A percentile compares a stretch with the other conserved stretches of the same genome.
These are phyloP conservation scores for Cotesia glomerata DNA, from an alignment of 1,140 invertebrate genomes.

Conservation along the genomic window DNA sequence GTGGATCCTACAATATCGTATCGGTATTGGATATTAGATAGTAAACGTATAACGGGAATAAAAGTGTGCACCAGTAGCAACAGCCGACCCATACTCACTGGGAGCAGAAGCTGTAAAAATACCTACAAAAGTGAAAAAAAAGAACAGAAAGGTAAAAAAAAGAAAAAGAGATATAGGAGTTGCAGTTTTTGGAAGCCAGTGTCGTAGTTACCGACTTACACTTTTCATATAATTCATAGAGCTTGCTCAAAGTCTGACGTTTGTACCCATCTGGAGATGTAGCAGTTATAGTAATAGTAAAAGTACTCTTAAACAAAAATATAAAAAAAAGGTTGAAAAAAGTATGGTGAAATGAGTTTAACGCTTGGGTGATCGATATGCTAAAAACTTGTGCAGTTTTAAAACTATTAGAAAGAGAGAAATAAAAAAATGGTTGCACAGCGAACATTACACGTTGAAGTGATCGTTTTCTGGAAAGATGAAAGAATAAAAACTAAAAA, in stretches of 20 bases:
- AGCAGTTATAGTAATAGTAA: background rate
- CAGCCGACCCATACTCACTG: too few relatives aligned
- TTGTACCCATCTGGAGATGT: background rate
- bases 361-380: background rate
- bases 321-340: background rate
- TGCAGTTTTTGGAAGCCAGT: background rate
- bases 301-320: background rate
- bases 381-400: constrained; percentile 7
- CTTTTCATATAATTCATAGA: constrained; percentile 25
- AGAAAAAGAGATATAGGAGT: constrained; percentile 1
- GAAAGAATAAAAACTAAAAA: constrained; percentile 5
- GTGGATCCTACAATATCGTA: constrained; percentile 18
- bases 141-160: background rate
- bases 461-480: background rate
- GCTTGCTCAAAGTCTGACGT: background rate
- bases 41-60: background rate
- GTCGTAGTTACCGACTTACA: background rate
- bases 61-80: background rate
- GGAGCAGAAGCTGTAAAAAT: too few relatives aligned
- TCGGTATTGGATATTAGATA: constrained; percentile 6
- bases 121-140: background rate
- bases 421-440: background rate
- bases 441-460: background rate
- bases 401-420: background rate
- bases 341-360: background rate